These are phyloP conservation scores for Drosophila trapezifrons DNA, from an alignment of 1,140 invertebrate species.

Conservation along the genomic window DNA sequence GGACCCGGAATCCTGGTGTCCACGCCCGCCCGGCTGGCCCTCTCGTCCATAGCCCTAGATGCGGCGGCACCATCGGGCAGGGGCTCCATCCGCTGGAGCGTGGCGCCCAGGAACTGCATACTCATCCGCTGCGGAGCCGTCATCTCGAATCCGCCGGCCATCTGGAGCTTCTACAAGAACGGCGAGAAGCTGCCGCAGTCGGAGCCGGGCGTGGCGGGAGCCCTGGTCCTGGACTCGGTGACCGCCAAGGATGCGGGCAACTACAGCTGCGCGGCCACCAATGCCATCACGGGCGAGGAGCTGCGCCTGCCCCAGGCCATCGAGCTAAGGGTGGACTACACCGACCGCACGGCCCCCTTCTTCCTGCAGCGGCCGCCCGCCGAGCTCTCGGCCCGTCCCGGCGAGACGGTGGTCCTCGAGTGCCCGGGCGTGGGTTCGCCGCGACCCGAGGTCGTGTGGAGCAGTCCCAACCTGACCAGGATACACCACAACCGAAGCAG, in stretches of 20 bases:
- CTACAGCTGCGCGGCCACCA: slow-evolving; percentile 87
- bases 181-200: slow-evolving; percentile 74
- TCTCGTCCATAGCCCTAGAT: slow-evolving; percentile 87
- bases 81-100: slow-evolving; percentile 69
- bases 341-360: slow-evolving; percentile 82
- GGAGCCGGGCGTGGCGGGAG: slow-evolving; percentile 80
- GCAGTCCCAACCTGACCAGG: slow-evolving; percentile 84
- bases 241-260: slow-evolving; percentile 85
- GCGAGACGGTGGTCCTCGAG: slow-evolving; percentile 87
- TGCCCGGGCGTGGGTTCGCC: slow-evolving; percentile 87
- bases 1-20: slow-evolving; percentile 91
- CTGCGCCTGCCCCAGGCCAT: slow-evolving; percentile 84
- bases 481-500: slow-evolving; percentile 82
- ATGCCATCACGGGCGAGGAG: slow-evolving; percentile 85
- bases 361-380: slow-evolving; percentile 85
- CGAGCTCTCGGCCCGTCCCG: slow-evolving; percentile 83
- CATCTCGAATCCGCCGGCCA: slow-evolving; percentile 74
- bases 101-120: slow-evolving; percentile 80
- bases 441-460: slow-evolving; percentile 86
- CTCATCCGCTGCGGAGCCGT: slow-evolving; percentile 76
- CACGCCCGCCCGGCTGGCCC: slow-evolving; percentile 88
- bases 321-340: slow-evolving; percentile 84
- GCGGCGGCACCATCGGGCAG: background rate
- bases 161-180: slow-evolving; percentile 83
- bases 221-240: slow-evolving; percentile 86